These are phyloP conservation scores for Labeo rohita DNA, from an alignment of 2,113 vertebrate species.

Conservation along the genomic window DNA sequence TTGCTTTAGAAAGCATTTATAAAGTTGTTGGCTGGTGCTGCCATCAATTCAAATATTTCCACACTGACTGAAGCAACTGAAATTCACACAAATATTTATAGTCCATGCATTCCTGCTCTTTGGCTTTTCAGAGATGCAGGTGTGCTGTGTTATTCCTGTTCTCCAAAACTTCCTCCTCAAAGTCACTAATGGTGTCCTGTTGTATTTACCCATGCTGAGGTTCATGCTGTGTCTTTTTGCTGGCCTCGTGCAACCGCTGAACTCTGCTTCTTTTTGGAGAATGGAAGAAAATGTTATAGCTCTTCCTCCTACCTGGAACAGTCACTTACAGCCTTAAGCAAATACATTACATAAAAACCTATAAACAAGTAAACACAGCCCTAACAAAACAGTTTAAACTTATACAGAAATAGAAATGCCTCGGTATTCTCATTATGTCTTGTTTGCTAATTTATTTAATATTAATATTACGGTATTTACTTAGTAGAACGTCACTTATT, in stretches of 20 bases:
- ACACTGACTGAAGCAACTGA: background rate
- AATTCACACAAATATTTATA: background rate
- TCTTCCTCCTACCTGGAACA: constrained; percentile 21
- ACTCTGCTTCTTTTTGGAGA: constrained; percentile 10
- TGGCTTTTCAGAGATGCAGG: background rate
- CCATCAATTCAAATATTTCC: background rate
- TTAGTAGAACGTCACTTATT: background rate
- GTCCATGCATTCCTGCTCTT: background rate
- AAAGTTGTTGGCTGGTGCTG: background rate
- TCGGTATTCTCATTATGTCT: background rate
- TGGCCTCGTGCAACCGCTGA: background rate
- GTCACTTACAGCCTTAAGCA: constrained; percentile 8
- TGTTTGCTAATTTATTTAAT: background rate
- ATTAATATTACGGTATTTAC: background rate
- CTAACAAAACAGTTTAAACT: background rate
- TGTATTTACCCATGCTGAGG: constrained; percentile 12
- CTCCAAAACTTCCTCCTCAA: background rate
- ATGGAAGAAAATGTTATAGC: background rate
- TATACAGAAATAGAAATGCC: background rate
- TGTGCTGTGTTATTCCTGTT: background rate
- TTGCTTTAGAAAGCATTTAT: background rate
- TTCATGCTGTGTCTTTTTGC: constrained; percentile 16
- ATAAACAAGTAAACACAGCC: constrained; percentile 7
- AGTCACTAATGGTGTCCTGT: constrained; percentile 24
- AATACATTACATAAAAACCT: constrained; percentile 14